Evolutionary conservation across 64 coral and sea anemone species (phyloP), one percentile per base, ranked within the genome.

Genomic region (Pachyseris speciosa): DNA sequence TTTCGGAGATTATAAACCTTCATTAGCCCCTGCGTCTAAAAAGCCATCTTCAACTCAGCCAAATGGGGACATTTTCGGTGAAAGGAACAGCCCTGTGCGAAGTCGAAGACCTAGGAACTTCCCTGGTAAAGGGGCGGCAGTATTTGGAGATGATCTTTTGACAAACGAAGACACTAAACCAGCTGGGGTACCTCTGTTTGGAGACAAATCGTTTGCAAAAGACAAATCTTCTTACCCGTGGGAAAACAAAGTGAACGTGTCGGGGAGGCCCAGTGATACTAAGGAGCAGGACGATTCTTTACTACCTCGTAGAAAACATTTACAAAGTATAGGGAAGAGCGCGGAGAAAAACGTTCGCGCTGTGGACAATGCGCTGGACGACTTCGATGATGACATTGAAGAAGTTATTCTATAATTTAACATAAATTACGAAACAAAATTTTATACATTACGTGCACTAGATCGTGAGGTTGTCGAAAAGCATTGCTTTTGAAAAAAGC

Each of bases 321-420:
- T 80, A 5, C 89, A 92, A 83, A 48, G 90, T 65, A 70, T 93
- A 50, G 75, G 88, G 9, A 66, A 70, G 0, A 87, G 85, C 8
- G 45, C 85, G 5, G 84, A 93, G 47, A 30, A 91, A 72, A 86
- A 96, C 8, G 80, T 80, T 6, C 71, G 84, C 51, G 95, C 90
- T 0, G 79, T 97, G 13, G 59, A 83, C 26, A 97, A 97, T 64
- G 86, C 76, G 20, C 32, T 97, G 4, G 78, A 90, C 36, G 87
- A 86, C 19, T 86, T 93, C 42, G 91, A 97, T 44, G 95, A 97
- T 27, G 95, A 97, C 11, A 94, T 97, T 24, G 91, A 97, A 48
- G 95, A 97, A 72, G 91, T 97, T 39, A 97, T 91, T 45, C 67
- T 97, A 72, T 97, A 89, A 93, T 9, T 19, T 25, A 32, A 11